Percentiles rank a stretch among this genome's conserved stretches.
These are phyloP conservation scores for Scelioninae gen. 1 DNA, from an alignment of 2,888 invertebrate species.

Conservation along the genomic window DNA sequence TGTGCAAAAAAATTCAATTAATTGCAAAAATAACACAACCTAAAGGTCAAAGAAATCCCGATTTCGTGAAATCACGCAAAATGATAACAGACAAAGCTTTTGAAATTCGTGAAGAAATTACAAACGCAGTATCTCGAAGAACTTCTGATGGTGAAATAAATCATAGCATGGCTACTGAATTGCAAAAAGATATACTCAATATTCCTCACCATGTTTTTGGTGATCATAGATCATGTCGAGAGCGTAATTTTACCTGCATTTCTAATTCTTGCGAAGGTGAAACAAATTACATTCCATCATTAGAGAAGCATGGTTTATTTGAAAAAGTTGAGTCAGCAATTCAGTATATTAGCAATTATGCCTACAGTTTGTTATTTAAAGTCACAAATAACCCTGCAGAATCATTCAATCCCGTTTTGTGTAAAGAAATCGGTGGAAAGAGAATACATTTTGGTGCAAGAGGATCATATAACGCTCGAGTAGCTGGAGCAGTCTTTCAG, in stretches of 20 bases:
- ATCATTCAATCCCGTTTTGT: slow-evolving; percentile 49
- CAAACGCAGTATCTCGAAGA: neutral
- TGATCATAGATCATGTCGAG: no score
- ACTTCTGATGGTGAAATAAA: neutral
- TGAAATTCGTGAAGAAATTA: neutral
- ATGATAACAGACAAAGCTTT: neutral
- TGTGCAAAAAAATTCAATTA: slow-evolving; percentile 23
- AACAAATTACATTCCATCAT: neutral
- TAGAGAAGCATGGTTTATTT: slow-evolving; percentile 18
- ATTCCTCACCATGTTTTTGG: slow-evolving; percentile 48
- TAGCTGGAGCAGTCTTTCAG: slow-evolving; percentile 49
- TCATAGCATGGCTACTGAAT: neutral
- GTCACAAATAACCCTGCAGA: slow-evolving; percentile 42
- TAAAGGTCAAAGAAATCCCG: neutral
- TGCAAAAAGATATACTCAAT: slow-evolving; percentile 56
- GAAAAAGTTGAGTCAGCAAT: slow-evolving; percentile 1
- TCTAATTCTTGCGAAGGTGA: no score
- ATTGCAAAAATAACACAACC: neutral
- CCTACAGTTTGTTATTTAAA: slow-evolving; percentile 8
- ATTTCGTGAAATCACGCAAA: slow-evolving; percentile 1
- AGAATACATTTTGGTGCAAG: slow-evolving; percentile 34
- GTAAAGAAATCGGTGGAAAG: slow-evolving; percentile 54
- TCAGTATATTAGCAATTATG: slow-evolving; percentile 19
- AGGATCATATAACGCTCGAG: slow-evolving; percentile 33
- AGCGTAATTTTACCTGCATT: no score